Evolutionary conservation across 2,797 vertebrate genomes (phyloP), one percentile per base, ranked within the genome.

Genomic region (Sebastolobus alascanus): DNA sequence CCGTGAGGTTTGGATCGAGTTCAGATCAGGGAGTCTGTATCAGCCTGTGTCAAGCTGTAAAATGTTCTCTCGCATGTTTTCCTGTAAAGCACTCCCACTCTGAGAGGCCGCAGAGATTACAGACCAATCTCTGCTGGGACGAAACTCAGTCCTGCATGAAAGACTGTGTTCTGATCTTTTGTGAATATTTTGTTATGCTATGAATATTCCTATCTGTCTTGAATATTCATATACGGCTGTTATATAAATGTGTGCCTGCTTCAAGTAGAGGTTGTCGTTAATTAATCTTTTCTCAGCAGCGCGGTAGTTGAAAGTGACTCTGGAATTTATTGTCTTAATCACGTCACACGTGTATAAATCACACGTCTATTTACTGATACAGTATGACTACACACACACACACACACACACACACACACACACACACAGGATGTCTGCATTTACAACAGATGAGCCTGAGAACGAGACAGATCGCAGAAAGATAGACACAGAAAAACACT

Each of bases 241-340:
- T 12, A 8, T n/a, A 59, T 37, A 9, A 66, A 31, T 67, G 20
- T 35, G 37, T 65, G 52, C 68, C 13, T 54, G 58, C 16, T 70
- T 27, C 65, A 76, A 71, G 50, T 10, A 54, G 20, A 54, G 31
- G 29, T 63, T 61, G 72, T 82, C 63, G 65, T 72, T 84, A 68
- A 70, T 79, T 52, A 56, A 83, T 79, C 46, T 70, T 22, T 68
- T 75, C 25, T 46, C 35, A 27, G 31, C 33, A 58, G 20, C 9
- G 3, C 8, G 4, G 58, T 27, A 50, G 68, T 79, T 81, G 56
- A 72, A 80, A 56, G 64, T 43, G 63, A 70, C 40, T 70, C 31
- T 73, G 81, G 72, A 86, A 87, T 84, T 75, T 84, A 87, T 68
- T 73, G 4, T 76, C 58, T 78, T 74, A 60, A 84, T 83, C 79